Evolutionary conservation across 2,113 vertebrate genomes (phyloP).

Genomic region (Eira barbara): DNA sequence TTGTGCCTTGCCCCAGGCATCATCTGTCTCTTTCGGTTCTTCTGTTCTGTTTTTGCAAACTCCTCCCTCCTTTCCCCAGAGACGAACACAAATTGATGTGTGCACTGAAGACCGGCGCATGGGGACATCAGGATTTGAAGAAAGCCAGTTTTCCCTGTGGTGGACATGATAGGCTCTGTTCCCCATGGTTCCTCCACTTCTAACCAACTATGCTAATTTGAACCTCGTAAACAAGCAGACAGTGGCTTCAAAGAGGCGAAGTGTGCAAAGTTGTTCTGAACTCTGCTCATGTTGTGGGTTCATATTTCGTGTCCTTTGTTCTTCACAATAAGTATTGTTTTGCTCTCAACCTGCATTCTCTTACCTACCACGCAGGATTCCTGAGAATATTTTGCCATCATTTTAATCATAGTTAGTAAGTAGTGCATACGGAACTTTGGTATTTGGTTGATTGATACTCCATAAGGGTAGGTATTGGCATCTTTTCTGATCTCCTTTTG

Average conservation of each 20-base stretch:
- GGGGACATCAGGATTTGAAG: conserved; percentile 18
- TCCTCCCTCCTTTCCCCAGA: background rate
- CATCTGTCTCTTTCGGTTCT: background rate
- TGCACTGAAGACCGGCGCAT: background rate
- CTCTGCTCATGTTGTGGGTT: background rate
- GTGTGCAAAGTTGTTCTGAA: background rate
- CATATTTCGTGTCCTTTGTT: background rate
- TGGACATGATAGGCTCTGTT: background rate
- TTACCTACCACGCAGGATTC: background rate
- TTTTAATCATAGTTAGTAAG: background rate
- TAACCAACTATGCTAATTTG: conserved; percentile 37
- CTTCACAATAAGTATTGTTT: background rate
- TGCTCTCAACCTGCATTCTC: background rate
- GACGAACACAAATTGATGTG: conserved; percentile 9
- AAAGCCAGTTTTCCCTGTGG: background rate
- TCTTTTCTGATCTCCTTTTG: background rate
- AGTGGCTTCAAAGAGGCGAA: background rate
- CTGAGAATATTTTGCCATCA: background rate
- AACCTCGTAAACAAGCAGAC: background rate
- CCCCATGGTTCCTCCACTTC: background rate
- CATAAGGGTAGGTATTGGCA: background rate
- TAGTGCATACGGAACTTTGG: background rate
- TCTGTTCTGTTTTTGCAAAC: conserved; percentile 17
- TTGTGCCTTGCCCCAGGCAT: background rate
- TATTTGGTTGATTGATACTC: background rate